A percentile compares a stretch with the other conserved stretches of the same genome.
Evolutionary conservation across 92 coral and sea anemone genomes (phyloP).

Genomic region (Phenganax marumi): DNA sequence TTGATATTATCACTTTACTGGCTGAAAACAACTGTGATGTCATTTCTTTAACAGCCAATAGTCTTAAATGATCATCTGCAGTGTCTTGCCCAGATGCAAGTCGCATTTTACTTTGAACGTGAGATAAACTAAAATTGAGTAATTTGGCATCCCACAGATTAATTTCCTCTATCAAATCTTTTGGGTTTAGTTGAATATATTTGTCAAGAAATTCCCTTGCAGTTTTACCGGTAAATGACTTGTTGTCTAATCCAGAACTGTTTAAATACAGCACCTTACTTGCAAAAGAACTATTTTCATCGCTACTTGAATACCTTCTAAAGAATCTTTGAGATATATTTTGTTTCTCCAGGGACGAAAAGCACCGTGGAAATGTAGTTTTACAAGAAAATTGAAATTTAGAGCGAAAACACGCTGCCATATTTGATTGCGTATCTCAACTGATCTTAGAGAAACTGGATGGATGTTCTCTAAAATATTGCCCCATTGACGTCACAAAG

Average conservation of each 20-base stretch:
- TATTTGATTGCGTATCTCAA: not conserved
- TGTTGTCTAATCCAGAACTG: conserved; percentile 84
- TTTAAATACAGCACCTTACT: conserved; percentile 76
- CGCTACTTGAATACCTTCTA: conserved; percentile 4
- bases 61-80: conserved; percentile 66
- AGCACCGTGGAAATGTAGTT: not conserved
- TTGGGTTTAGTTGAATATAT: conserved; percentile 60
- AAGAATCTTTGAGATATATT: not conserved
- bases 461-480: not conserved
- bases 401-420: conserved; percentile 18
- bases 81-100: conserved; percentile 70
- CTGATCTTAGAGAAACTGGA: no score
- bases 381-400: conserved; percentile 4
- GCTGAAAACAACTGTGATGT: conserved; percentile 77
- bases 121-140: conserved; percentile 78
- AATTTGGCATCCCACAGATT: conserved; percentile 89
- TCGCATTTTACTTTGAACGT: conserved; percentile 95
- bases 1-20: conserved; percentile 79
- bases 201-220: conserved; percentile 66
- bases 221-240: conserved; percentile 90
- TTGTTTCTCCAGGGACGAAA: not conserved
- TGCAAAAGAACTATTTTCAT: not conserved
- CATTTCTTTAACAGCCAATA: conserved; percentile 80
- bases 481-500: not conserved
- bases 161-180: conserved; percentile 68